phyloP scores from a whole-genome alignment of 2,113 vertebrate species.

The Plectropomus leopardus region DNA sequence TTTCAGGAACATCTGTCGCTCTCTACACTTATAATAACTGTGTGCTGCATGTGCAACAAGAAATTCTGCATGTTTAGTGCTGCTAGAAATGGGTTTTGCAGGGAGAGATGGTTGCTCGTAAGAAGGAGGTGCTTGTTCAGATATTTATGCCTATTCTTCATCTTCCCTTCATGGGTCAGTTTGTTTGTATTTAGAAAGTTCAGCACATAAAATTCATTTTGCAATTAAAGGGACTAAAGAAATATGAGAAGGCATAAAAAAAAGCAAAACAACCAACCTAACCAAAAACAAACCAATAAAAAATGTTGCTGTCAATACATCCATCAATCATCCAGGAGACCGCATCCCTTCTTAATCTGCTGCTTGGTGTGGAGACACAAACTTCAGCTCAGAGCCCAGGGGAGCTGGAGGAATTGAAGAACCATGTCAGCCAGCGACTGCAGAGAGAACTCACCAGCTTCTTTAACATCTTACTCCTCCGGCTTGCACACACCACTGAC shows the following conservation, averaged over 20 bases:
- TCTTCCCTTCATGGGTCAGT: neutral
- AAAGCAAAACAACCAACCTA: too few species aligned
- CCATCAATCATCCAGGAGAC: constrained; percentile 81
- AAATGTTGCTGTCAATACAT: neutral
- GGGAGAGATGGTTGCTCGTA: neutral
- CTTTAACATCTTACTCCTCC: constrained; percentile 88
- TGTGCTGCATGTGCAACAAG: constrained; percentile 30
- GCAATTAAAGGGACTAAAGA: neutral
- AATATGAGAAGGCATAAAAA: too few species aligned
- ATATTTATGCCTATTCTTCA: too few species aligned
- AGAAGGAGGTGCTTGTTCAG: neutral
- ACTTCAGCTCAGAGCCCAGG: constrained; percentile 57
- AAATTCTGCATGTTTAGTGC: constrained; percentile 27
- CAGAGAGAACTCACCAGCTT: constrained; percentile 91
- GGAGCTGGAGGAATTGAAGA: constrained; percentile 82
- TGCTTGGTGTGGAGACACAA: constrained; percentile 86
- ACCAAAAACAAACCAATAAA: too few species aligned
- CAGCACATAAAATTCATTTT: neutral
- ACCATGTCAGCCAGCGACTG: constrained; percentile 88
- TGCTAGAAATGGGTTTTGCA: constrained; percentile 1
- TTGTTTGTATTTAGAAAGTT: constrained; percentile 3
- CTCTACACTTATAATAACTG: constrained; percentile 50
- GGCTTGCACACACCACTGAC: constrained; percentile 85
- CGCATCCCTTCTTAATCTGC: constrained; percentile 87
- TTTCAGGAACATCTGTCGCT: constrained; percentile 80